phyloP scores from a whole-genome alignment of 2,888 invertebrate species.

The Atrina japonica region DNA sequence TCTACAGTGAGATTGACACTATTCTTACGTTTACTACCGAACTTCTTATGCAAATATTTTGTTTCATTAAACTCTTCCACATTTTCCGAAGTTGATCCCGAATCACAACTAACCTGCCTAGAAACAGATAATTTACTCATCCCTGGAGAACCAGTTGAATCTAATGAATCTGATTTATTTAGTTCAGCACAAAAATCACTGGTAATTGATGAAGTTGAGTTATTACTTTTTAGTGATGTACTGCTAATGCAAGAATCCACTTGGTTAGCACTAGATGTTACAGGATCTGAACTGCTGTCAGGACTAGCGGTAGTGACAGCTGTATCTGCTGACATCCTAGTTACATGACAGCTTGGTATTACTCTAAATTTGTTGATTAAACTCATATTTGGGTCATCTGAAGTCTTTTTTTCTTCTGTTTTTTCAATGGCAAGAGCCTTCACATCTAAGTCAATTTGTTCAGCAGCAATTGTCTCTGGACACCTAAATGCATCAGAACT shows the following conservation, averaged over 20 bases:
- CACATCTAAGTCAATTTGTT: neutral
- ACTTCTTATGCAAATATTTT: slow-evolving; percentile 72
- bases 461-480: slow-evolving; percentile 3
- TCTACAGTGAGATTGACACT: slow-evolving; percentile 1
- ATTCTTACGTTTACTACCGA: slow-evolving; percentile 61
- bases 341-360: slow-evolving; percentile 44
- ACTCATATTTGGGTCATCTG: slow-evolving; percentile 6
- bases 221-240: neutral
- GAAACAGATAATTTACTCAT: slow-evolving; percentile 13
- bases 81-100: slow-evolving; percentile 38
- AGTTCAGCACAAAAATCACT: neutral
- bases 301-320: slow-evolving; percentile 66
- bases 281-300: slow-evolving; percentile 67
- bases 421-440: too few species aligned
- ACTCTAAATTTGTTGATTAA: slow-evolving; percentile 21
- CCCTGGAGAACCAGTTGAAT: neutral
- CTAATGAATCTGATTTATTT: neutral
- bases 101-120: slow-evolving; percentile 34
- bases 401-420: neutral
- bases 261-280: slow-evolving; percentile 1
- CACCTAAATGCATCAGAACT: slow-evolving; percentile 2
- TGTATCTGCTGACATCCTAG: slow-evolving; percentile 63
- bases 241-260: slow-evolving; percentile 1
- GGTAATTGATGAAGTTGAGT: neutral
- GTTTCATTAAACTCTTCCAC: slow-evolving; percentile 46